Conservation (phyloP, 2,113 vertebrate species). For the Psettodes erumei region DNA sequence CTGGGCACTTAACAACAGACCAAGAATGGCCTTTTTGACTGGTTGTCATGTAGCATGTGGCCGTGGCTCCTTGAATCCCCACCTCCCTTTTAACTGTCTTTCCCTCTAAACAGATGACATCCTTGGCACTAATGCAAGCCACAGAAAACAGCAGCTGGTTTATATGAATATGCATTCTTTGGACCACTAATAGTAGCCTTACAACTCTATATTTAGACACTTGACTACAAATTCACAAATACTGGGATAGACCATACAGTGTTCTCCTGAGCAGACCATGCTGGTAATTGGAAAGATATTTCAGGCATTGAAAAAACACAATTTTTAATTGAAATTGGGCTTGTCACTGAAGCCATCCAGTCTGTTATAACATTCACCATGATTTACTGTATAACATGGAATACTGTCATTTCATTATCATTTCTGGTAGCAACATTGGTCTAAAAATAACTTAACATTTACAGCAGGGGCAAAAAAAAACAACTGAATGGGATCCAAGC, state of each 20-base stretch:
- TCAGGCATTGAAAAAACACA: not conserved
- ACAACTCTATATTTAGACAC: slow-evolving; percentile 37
- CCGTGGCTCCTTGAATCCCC: slow-evolving; percentile 45
- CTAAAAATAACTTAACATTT: slow-evolving; percentile 37
- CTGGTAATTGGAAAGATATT: slow-evolving; percentile 20
- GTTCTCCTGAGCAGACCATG: slow-evolving; percentile 9
- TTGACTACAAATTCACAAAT: slow-evolving; percentile 35
- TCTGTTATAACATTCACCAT: slow-evolving; percentile 5
- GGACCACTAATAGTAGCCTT: slow-evolving; percentile 50
- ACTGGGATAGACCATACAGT: slow-evolving; percentile 25
- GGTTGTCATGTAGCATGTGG: slow-evolving; percentile 19
- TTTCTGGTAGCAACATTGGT: slow-evolving; percentile 9
- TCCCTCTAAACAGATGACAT: slow-evolving; percentile 47
- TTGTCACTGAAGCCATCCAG: slow-evolving; percentile 6
- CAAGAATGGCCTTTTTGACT: slow-evolving; percentile 14
- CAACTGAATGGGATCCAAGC: slow-evolving; percentile 27
- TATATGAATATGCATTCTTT: slow-evolving; percentile 48
- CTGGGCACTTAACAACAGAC: not conserved
- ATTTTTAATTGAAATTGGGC: not conserved
- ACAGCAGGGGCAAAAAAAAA: slow-evolving; percentile 40
- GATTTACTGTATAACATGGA: not conserved
- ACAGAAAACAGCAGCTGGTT: slow-evolving; percentile 46
- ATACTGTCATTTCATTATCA: not conserved
- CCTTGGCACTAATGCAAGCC: slow-evolving; percentile 35
- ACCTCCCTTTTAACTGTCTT: slow-evolving; percentile 34